Evolutionary conservation across 2,797 vertebrate species (phyloP).

Genomic region (Enteromius fasciolatus): DNA sequence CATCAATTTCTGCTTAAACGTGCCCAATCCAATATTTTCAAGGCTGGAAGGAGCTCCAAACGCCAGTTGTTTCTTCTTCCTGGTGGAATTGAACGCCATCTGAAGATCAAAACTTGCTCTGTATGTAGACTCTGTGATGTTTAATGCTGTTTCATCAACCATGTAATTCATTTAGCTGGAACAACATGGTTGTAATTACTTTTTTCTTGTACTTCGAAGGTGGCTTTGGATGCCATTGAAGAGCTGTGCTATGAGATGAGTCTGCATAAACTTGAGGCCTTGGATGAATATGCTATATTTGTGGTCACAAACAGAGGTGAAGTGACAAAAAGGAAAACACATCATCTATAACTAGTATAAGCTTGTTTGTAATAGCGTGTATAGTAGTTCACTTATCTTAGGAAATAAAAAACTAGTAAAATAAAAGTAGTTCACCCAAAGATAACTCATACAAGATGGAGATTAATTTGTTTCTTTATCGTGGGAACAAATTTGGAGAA

Average conservation of each 20-base stretch:
- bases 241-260: conserved; percentile 94
- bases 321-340: background rate
- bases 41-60: conserved; percentile 97
- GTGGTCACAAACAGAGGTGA: conserved; percentile 89
- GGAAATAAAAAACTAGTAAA: background rate
- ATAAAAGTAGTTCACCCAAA: background rate
- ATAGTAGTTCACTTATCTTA: background rate
- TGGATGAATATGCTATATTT: conserved; percentile 92
- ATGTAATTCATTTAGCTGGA: background rate
- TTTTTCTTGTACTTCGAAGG: conserved; percentile 69
- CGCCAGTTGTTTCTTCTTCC: conserved; percentile 94
- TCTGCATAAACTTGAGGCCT: conserved; percentile 83
- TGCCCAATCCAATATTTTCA: background rate
- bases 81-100: conserved; percentile 89
- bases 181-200: background rate
- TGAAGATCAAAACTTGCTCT: conserved; percentile 97
- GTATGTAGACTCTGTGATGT: conserved; percentile 71
- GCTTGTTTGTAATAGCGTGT: background rate
- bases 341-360: background rate
- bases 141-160: background rate
- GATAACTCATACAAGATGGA: background rate
- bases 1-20: background rate
- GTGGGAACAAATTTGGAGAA: background rate
- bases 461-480: background rate
- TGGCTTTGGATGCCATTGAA: conserved; percentile 89